Evolutionary conservation across 2,888 invertebrate genomes (phyloP).

Genomic region (Drosophila putrida): DNA sequence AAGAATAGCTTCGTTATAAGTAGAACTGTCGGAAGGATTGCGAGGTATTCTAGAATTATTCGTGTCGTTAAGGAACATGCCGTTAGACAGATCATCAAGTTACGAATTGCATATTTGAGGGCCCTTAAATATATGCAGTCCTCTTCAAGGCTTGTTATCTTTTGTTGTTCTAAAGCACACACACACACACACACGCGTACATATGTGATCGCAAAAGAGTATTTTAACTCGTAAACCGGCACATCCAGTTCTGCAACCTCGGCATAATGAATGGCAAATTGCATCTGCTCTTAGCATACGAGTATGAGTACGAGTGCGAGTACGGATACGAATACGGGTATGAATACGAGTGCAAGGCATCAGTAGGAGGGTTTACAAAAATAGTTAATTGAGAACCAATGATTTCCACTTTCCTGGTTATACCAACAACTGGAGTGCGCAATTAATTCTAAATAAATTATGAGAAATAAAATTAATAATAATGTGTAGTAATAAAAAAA

Average conservation of each 20-base stretch:
- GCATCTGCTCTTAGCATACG: conserved; percentile 52
- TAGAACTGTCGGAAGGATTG: neutral
- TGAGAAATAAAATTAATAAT: neutral
- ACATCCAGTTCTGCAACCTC: conserved; percentile 49
- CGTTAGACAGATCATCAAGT: conserved; percentile 6
- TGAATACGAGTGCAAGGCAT: conserved; percentile 12
- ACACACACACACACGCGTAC: neutral
- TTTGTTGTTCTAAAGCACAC: conserved; percentile 24
- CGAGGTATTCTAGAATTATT: neutral
- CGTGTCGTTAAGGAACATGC: neutral
- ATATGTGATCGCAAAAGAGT: conserved; percentile 22
- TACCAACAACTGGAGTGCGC: neutral
- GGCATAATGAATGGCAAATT: conserved; percentile 51
- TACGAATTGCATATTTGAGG: conserved; percentile 9
- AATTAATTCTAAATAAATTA: conserved; percentile 2
- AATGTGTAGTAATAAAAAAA: neutral
- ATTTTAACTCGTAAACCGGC: conserved; percentile 48
- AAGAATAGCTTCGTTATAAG: too few relatives aligned
- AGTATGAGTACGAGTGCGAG: neutral
- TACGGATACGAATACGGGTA: neutral
- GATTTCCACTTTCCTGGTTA: conserved; percentile 18
- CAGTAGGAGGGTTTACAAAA: conserved; percentile 32
- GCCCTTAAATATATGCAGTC: conserved; percentile 31
- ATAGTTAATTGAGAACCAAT: conserved; percentile 43
- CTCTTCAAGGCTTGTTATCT: conserved; percentile 24